Evolutionary conservation across 2,888 invertebrate genomes (phyloP).

Genomic region (Molanna angustata): DNA sequence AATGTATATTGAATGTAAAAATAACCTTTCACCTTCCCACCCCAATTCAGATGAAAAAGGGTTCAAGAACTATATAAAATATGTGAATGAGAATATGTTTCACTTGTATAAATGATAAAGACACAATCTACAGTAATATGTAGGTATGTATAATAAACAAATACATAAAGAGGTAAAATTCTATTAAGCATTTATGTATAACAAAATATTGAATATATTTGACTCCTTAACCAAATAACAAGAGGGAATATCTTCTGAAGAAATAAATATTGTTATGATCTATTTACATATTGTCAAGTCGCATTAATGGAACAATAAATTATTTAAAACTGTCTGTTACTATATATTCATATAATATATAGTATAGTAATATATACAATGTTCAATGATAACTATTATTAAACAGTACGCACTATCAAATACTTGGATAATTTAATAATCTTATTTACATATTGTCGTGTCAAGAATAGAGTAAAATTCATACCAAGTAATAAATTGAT

Average conservation of each 20-base stretch:
- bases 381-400: slow-evolving; percentile 15
- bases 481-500: slow-evolving; percentile 28
- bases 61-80: too few species aligned
- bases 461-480: slow-evolving; percentile 45
- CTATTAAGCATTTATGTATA: background rate
- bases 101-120: too few species aligned
- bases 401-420: slow-evolving; percentile 25
- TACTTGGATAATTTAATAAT: slow-evolving; percentile 37
- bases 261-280: slow-evolving; percentile 37
- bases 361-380: slow-evolving; percentile 32
- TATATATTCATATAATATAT: too few species aligned
- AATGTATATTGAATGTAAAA: too few species aligned
- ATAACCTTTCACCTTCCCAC: too few species aligned
- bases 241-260: background rate
- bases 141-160: too few species aligned
- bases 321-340: slow-evolving; percentile 23
- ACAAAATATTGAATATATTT: background rate
- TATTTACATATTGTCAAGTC: slow-evolving; percentile 52
- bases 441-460: slow-evolving; percentile 59
- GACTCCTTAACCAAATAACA: slow-evolving; percentile 1
- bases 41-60: too few species aligned
- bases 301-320: slow-evolving; percentile 41
- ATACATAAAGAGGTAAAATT: too few species aligned
- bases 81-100: too few species aligned
- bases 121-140: too few species aligned